Percentiles rank a stretch among this genome's conserved stretches.
These are phyloP conservation scores for Tamandua tetradactyla DNA, from an alignment of 2,797 vertebrate species.

Conservation along the genomic window DNA sequence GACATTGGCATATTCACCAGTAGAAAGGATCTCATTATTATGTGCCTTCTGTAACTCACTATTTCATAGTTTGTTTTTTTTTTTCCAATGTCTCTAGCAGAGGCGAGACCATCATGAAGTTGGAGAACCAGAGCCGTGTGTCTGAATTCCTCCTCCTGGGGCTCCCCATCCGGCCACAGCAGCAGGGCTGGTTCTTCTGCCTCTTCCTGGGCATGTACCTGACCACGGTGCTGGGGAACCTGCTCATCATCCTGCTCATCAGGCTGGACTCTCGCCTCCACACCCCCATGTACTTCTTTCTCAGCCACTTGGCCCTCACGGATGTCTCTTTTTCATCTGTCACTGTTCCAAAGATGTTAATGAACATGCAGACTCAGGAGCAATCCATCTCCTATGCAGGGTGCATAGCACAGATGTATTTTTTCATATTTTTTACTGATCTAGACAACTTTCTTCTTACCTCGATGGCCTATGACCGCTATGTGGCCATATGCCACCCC, in stretches of 20 bases:
- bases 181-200: background rate
- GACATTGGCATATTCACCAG: background rate
- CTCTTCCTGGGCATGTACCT: constrained; percentile 29
- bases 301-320: constrained; percentile 47
- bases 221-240: constrained; percentile 52
- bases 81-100: background rate
- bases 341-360: constrained; percentile 63
- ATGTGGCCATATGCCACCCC: constrained; percentile 65
- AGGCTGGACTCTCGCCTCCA: constrained; percentile 34
- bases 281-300: constrained; percentile 75
- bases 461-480: constrained; percentile 69
- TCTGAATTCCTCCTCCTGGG: constrained; percentile 57
- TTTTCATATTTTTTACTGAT: constrained; percentile 63
- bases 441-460: constrained; percentile 67
- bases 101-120: background rate
- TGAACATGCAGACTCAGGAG: background rate
- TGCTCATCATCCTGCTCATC: constrained; percentile 67
- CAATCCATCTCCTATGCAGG: constrained; percentile 7
- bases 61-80: background rate
- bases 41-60: background rate
- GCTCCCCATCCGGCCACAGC: background rate
- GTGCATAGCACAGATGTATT: constrained; percentile 44
- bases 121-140: constrained; percentile 29
- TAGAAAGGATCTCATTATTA: background rate
- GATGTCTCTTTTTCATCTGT: constrained; percentile 45